Percentiles rank a stretch among this genome's conserved stretches.
These are phyloP conservation scores for Chymomyza caudatula DNA, from an alignment of 2,888 invertebrate genomes.

Conservation along the genomic window DNA sequence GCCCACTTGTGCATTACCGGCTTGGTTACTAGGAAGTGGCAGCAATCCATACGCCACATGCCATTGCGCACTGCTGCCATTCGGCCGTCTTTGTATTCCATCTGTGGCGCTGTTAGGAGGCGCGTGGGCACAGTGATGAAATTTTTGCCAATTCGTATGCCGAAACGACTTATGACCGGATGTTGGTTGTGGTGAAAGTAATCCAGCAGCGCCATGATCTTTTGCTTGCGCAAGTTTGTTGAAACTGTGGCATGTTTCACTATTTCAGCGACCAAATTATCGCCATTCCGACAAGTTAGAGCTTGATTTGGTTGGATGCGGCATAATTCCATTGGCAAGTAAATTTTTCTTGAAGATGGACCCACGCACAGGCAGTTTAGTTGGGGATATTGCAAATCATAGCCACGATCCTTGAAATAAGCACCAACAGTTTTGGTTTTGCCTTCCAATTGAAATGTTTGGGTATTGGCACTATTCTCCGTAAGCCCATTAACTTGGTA, in stretches of 20 bases:
- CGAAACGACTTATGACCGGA: not conserved
- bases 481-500: too few relatives aligned
- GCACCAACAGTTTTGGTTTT: not conserved
- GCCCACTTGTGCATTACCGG: conserved; percentile 64
- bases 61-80: conserved; percentile 46
- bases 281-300: not conserved
- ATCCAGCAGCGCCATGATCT: not conserved
- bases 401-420: conserved; percentile 89
- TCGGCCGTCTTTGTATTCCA: conserved; percentile 80
- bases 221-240: not conserved
- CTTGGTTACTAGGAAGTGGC: conserved; percentile 39
- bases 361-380: conserved; percentile 65
- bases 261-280: too few relatives aligned
- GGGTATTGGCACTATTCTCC: conserved; percentile 71
- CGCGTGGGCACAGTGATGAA: conserved; percentile 90
- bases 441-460: not conserved
- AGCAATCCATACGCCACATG: conserved; percentile 61
- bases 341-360: not conserved
- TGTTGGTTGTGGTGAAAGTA: conserved; percentile 63
- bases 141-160: conserved; percentile 83
- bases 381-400: conserved; percentile 81
- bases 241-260: not conserved
- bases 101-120: conserved; percentile 86
- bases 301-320: not conserved
- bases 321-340: not conserved